A percentile compares a stretch with the other conserved stretches of the same genome.
phyloP scores from a whole-genome alignment of 64 coral and sea anemone species.

The Pocillopora damicornis region DNA sequence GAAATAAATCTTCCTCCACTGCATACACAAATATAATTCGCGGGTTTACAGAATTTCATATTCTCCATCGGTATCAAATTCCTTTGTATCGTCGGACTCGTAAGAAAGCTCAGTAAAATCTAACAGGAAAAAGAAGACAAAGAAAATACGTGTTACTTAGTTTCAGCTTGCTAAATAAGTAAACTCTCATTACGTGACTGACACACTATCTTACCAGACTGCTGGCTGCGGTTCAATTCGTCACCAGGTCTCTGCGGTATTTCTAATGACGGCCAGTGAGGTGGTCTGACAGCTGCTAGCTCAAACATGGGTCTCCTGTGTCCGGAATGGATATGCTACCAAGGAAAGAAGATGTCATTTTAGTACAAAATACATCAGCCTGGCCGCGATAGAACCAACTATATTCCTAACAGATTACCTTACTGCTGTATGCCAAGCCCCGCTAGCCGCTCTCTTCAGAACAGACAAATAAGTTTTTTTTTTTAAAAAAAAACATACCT shows the following conservation, averaged over 20 bases:
- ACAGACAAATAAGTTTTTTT: too few relatives aligned
- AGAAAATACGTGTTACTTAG: neutral
- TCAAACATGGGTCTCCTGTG: constrained; percentile 90
- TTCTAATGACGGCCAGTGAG: constrained; percentile 80
- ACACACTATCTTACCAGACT: constrained; percentile 34
- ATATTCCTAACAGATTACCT: too few relatives aligned
- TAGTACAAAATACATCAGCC: too few relatives aligned
- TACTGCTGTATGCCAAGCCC: too few relatives aligned
- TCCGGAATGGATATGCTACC: constrained; percentile 65
- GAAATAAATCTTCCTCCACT: neutral
- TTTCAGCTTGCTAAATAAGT: neutral
- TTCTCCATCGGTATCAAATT: constrained; percentile 83
- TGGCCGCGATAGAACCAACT: too few relatives aligned
- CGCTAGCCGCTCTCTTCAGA: too few relatives aligned
- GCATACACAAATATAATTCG: neutral
- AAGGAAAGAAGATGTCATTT: neutral
- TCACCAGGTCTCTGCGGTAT: constrained; percentile 62
- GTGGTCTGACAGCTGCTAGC: constrained; percentile 70
- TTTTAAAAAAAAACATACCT: constrained; percentile 39
- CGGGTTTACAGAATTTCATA: constrained; percentile 74
- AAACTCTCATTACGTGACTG: neutral
- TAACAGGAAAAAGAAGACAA: constrained; percentile 12
- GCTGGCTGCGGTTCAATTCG: constrained; percentile 63
- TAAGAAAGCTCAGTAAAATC: constrained; percentile 87
- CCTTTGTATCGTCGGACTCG: constrained; percentile 60